Evolutionary conservation across 1,140 invertebrate genomes (phyloP).

Genomic region (Dinothrombium tinctorium): DNA sequence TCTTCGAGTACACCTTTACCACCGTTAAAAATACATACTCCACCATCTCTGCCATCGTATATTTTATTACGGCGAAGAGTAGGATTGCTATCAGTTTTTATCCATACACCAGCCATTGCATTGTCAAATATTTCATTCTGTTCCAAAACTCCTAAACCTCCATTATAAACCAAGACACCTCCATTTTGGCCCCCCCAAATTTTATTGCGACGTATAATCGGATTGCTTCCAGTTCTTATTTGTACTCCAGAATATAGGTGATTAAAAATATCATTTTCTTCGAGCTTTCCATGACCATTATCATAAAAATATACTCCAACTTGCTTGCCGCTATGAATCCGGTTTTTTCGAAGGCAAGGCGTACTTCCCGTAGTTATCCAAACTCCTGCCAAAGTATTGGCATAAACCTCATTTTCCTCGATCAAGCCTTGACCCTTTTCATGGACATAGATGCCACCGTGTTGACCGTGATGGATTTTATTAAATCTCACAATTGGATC

Average conservation of each 20-base stretch:
- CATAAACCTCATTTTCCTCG: constrained; percentile 95
- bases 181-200: constrained; percentile 99
- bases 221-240: constrained; percentile 92
- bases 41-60: constrained; percentile 85
- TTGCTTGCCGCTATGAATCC: constrained; percentile 95
- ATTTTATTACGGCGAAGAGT: constrained; percentile 73
- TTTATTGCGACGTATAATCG: constrained; percentile 86
- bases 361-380: constrained; percentile 82
- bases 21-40: constrained; percentile 35
- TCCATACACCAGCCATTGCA: constrained; percentile 98
- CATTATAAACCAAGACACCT: constrained; percentile 96
- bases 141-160: constrained; percentile 71
- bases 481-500: constrained; percentile 96
- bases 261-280: constrained; percentile 96
- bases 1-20: constrained; percentile 89
- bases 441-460: constrained; percentile 96
- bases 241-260: constrained; percentile 92
- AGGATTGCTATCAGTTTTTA: constrained; percentile 90
- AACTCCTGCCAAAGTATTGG: constrained; percentile 91
- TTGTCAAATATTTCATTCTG: constrained; percentile 99
- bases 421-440: constrained; percentile 94
- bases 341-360: constrained; percentile 73
- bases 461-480: constrained; percentile 95
- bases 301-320: constrained; percentile 96
- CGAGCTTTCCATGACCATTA: constrained; percentile 82